Percentiles rank a stretch among this genome's conserved stretches.
Evolutionary conservation across 2,888 invertebrate genomes (phyloP).

Genomic region (Terebella lapidaria): DNA sequence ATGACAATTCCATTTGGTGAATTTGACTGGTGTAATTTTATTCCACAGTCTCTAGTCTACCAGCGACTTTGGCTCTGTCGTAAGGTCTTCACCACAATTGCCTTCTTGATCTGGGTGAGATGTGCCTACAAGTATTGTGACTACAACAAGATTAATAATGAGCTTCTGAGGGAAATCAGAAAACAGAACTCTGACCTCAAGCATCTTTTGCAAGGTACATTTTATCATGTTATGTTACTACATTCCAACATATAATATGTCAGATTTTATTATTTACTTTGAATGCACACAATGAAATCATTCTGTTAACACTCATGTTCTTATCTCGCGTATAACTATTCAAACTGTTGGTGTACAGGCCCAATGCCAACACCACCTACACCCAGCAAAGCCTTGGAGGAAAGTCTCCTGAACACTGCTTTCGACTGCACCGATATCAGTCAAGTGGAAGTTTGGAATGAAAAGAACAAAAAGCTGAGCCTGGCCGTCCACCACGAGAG

Average conservation of each 20-base stretch:
- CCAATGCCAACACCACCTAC: no score
- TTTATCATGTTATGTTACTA: background rate
- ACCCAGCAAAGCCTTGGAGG: no score
- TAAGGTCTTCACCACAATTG: slow-evolving; percentile 50
- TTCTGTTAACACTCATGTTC: no score
- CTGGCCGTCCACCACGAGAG: no score
- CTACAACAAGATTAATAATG: slow-evolving; percentile 53
- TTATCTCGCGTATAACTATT: no score
- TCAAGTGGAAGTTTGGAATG: no score
- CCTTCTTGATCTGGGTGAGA: slow-evolving; percentile 45
- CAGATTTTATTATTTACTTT: background rate
- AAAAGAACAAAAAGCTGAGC: no score
- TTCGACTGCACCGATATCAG: no score
- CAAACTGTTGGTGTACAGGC: no score
- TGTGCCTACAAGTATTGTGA: slow-evolving; percentile 54
- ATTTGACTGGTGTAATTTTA: no score
- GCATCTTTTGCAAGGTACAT: background rate
- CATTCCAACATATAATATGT: background rate
- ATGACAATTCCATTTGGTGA: no score
- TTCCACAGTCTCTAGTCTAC: slow-evolving; percentile 54
- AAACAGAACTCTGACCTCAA: slow-evolving; percentile 41
- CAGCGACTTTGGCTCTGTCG: slow-evolving; percentile 55
- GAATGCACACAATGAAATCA: background rate
- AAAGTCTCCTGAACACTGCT: no score
- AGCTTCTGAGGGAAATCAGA: slow-evolving; percentile 53